Conservation (phyloP, 2,888 invertebrate species). For the Caenorhabditis wallacei region DNA sequence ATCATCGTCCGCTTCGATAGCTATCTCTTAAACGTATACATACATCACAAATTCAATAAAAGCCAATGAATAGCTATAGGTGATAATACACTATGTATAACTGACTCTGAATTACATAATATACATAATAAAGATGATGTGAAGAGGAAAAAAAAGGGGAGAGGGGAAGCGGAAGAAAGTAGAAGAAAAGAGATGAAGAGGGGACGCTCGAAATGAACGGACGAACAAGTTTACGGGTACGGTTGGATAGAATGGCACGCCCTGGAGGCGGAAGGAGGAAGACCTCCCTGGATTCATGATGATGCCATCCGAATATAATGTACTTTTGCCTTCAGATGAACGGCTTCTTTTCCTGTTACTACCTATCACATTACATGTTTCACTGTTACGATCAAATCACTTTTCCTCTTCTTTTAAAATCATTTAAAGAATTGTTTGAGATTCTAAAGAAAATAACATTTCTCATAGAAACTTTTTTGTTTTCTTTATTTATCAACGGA, state of each 20-base stretch:
- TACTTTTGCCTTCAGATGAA: conserved; percentile 41
- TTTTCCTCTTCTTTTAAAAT: conserved; percentile 14
- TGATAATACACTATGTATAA: conserved; percentile 64
- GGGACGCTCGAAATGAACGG: conserved; percentile 38
- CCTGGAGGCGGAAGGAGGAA: conserved; percentile 49
- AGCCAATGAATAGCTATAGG: conserved; percentile 61
- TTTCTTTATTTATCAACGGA: too few relatives aligned
- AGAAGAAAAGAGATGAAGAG: conserved; percentile 5
- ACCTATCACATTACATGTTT: conserved; percentile 40
- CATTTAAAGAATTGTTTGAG: not conserved
- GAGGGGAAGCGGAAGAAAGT: conserved; percentile 44
- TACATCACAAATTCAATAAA: conserved; percentile 62
- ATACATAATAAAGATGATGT: conserved; percentile 52
- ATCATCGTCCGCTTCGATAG: conserved; percentile 62
- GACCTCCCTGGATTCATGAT: conserved; percentile 48
- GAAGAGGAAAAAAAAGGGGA: conserved; percentile 3
- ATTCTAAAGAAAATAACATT: not conserved
- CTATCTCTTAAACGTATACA: conserved; percentile 59
- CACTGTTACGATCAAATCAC: conserved; percentile 47
- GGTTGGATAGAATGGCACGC: conserved; percentile 63
- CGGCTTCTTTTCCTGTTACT: conserved; percentile 25
- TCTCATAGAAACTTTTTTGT: not conserved
- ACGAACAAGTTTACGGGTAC: conserved; percentile 63
- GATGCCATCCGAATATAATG: conserved; percentile 62
- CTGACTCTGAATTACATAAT: conserved; percentile 64